These are phyloP conservation scores for Falco novaeseelandiae DNA, from an alignment of 2,797 vertebrate genomes.

Conservation along the genomic window DNA sequence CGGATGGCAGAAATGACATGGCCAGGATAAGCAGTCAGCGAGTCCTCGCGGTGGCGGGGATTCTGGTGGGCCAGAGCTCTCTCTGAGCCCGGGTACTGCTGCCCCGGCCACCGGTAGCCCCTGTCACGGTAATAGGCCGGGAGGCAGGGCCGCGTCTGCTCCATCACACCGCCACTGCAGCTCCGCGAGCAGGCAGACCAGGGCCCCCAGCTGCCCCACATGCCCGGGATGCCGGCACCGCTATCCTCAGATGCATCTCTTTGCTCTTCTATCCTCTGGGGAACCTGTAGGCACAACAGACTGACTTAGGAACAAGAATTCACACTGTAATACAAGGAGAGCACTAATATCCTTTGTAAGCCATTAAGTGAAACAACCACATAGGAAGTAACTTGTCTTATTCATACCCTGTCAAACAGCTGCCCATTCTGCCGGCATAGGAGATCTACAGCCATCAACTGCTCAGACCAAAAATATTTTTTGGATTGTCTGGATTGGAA, in stretches of 20 bases:
- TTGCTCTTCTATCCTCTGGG: constrained; percentile 81
- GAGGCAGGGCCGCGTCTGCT: constrained; percentile 89
- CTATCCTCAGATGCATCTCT: constrained; percentile 72
- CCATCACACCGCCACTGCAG: constrained; percentile 90
- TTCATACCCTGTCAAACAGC: neutral
- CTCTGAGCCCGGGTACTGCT: constrained; percentile 39
- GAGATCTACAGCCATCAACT: neutral
- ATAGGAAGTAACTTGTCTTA: accelerated
- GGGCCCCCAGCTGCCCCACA: constrained; percentile 91
- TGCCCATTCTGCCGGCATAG: neutral
- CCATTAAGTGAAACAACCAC: neutral
- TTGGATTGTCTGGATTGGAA: neutral
- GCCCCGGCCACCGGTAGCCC: constrained; percentile 10
- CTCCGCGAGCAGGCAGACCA: constrained; percentile 91
- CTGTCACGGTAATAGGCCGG: constrained; percentile 73
- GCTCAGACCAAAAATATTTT: neutral
- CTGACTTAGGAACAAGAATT: neutral
- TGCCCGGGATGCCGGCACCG: constrained; percentile 69
- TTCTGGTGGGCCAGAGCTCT: constrained; percentile 29
- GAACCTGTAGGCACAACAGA: constrained; percentile 78
- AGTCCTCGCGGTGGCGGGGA: constrained; percentile 43
- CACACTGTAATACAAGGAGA: accelerated
- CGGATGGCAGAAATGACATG: constrained; percentile 81
- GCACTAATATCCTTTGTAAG: accelerated
- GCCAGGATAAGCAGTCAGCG: constrained; percentile 62